Evolutionary conservation across 2,113 vertebrate species (phyloP).

Genomic region (Brienomyrus brachyistius): DNA sequence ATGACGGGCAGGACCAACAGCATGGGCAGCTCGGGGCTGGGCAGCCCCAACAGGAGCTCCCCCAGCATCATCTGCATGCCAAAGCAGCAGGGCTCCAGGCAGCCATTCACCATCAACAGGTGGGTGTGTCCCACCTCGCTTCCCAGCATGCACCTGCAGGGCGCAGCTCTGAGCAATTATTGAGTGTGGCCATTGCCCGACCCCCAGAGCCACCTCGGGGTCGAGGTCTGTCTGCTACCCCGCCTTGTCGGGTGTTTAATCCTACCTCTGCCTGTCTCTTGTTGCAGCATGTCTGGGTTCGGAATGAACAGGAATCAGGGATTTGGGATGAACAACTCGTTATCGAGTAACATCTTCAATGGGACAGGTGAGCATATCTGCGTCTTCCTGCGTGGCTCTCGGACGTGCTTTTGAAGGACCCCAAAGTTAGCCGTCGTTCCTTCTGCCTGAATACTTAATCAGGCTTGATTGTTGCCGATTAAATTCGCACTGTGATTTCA

Average conservation of each 20-base stretch:
- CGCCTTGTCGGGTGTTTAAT: not conserved
- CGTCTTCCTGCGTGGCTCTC: not conserved
- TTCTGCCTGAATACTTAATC: not conserved
- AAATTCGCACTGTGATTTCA: not conserved
- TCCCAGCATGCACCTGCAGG: not conserved
- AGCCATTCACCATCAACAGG: constrained; percentile 99
- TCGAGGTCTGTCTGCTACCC: not conserved
- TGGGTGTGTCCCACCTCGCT: constrained; percentile 43
- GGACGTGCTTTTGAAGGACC: not conserved
- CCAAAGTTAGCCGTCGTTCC: not conserved
- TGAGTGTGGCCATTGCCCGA: not conserved
- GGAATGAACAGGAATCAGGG: constrained; percentile 98
- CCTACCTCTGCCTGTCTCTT: constrained; percentile 32
- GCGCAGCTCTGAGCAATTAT: not conserved
- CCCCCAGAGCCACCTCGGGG: not conserved
- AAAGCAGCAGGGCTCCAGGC: constrained; percentile 97
- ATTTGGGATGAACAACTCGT: constrained; percentile 97
- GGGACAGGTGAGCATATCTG: constrained; percentile 79
- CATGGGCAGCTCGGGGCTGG: constrained; percentile 97
- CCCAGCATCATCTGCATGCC: constrained; percentile 99
- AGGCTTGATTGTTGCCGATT: not conserved
- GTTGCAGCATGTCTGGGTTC: constrained; percentile 97
- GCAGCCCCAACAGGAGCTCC: constrained; percentile 96
- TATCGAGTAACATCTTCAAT: constrained; percentile 99
- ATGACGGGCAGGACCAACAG: constrained; percentile 97